Percentiles rank a stretch among this genome's conserved stretches.
Evolutionary conservation across 2,888 invertebrate species (phyloP).

Genomic region (Acanthosepion pharaonis): DNA sequence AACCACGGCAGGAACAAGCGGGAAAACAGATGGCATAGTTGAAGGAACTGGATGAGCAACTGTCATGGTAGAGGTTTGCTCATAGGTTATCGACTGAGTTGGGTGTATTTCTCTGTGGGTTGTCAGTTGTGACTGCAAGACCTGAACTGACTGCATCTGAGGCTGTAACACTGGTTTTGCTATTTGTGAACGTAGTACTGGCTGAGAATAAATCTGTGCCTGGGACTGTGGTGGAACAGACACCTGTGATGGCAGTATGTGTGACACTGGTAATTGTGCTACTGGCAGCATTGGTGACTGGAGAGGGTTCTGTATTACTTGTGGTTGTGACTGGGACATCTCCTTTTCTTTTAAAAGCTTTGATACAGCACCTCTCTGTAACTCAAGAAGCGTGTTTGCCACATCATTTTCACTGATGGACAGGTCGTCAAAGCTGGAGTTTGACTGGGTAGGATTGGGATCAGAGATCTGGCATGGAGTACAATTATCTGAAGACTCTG

Average conservation of each 20-base stretch:
- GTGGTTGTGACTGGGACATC: neutral
- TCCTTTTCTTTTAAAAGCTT: neutral
- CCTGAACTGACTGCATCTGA: neutral
- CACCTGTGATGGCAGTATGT: neutral
- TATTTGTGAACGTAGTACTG: neutral
- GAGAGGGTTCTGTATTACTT: neutral
- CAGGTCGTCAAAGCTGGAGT: neutral
- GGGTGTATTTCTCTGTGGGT: neutral
- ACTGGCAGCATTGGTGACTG: neutral
- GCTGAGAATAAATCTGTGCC: neutral
- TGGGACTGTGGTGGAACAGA: neutral
- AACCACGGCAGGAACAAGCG: neutral
- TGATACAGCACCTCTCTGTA: neutral
- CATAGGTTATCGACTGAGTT: neutral
- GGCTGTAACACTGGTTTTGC: conserved; percentile 4
- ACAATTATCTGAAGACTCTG: neutral
- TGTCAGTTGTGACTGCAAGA: neutral
- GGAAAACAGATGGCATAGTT: neutral
- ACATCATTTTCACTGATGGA: conserved; percentile 11
- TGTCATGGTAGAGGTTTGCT: neutral
- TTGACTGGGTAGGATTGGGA: neutral
- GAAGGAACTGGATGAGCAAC: neutral
- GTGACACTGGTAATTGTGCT: neutral
- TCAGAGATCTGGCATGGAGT: neutral
- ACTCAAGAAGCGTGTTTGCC: neutral